Evolutionary conservation across 2,888 invertebrate genomes (phyloP).

Genomic region (Andrena flavipes): DNA sequence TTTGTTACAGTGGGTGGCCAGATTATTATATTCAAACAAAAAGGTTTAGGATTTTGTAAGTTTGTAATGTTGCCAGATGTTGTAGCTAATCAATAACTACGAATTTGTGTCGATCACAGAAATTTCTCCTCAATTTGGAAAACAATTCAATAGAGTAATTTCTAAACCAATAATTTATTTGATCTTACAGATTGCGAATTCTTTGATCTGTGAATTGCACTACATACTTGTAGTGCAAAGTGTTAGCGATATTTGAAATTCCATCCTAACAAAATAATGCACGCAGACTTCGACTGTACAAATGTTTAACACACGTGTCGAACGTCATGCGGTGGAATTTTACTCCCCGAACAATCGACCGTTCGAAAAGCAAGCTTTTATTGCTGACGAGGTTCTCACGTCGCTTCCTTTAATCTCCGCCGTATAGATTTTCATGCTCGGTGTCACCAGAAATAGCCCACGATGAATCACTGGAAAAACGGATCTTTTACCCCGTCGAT

Average conservation of each 20-base stretch:
- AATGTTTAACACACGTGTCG: constrained; percentile 14
- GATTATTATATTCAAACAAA: too few species aligned
- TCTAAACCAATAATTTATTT: too few species aligned
- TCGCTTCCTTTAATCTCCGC: constrained; percentile 32
- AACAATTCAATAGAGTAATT: too few species aligned
- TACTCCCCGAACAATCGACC: constrained; percentile 2
- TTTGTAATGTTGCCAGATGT: too few species aligned
- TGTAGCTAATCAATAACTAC: too few species aligned
- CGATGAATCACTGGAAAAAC: constrained; percentile 74
- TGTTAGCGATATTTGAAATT: not conserved
- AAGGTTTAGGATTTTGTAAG: too few species aligned
- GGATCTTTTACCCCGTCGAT: constrained; percentile 66
- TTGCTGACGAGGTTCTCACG: constrained; percentile 20
- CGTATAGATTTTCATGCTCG: constrained; percentile 31
- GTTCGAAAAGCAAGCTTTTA: constrained; percentile 10
- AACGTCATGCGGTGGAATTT: not conserved
- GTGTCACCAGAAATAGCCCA: constrained; percentile 54
- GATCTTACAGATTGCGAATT: too few species aligned
- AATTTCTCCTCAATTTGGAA: too few species aligned
- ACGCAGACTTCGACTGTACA: constrained; percentile 1
- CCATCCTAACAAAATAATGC: constrained; percentile 12
- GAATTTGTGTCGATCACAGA: too few species aligned
- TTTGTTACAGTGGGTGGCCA: too few species aligned
- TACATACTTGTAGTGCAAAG: not conserved
- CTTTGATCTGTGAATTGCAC: too few species aligned